phyloP scores from a whole-genome alignment of 1,140 invertebrate genomes.

The Homalodisca vitripennis region DNA sequence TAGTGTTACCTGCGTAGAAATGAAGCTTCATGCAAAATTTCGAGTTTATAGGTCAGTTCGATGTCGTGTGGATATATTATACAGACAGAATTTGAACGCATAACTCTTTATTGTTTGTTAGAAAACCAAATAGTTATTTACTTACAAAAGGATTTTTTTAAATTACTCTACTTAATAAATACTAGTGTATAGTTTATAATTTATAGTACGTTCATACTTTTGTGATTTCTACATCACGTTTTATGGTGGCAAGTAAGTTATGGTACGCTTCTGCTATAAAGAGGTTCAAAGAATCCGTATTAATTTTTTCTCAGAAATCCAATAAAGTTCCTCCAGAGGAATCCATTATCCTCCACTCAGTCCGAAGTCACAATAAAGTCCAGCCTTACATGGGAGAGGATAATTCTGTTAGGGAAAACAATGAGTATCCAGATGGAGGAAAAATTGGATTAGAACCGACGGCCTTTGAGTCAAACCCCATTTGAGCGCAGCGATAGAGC shows the following conservation, averaged over 20 bases:
- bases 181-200: not conserved
- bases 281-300: not conserved
- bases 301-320: not conserved
- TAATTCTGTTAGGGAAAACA: not conserved
- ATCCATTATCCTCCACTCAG: not conserved
- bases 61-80: no score
- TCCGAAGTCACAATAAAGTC: not conserved
- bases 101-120: no score
- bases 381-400: not conserved
- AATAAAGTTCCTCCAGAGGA: not conserved
- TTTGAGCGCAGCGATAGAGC: not conserved
- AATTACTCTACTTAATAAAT: no score
- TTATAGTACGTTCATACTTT: not conserved
- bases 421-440: not conserved
- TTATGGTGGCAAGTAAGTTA: not conserved
- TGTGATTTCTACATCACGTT: not conserved
- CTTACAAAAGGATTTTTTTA: no score
- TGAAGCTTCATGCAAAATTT: no score
- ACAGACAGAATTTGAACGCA: no score
- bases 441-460: slow-evolving; percentile 9
- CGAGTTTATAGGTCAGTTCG: no score
- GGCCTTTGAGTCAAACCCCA: slow-evolving; percentile 9
- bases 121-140: no score
- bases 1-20: no score
- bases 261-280: not conserved